Conservation (phyloP, 2,888 invertebrate species). For the Arenicola marina region DNA sequence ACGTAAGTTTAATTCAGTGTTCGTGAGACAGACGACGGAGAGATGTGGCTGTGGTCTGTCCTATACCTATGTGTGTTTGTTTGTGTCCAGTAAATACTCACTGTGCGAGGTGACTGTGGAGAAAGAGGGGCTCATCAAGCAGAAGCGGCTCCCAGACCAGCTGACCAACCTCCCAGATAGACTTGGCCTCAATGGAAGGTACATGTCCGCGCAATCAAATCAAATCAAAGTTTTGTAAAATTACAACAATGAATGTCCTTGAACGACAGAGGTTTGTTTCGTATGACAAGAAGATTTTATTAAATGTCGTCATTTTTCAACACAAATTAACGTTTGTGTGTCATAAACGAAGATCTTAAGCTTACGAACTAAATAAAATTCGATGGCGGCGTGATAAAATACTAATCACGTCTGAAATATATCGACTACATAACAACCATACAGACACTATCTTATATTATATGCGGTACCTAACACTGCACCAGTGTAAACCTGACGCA, state of each 20-base stretch:
- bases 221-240: background rate
- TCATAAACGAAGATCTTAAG: too few relatives aligned
- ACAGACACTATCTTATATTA: too few relatives aligned
- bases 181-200: constrained; percentile 74
- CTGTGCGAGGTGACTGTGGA: constrained; percentile 94
- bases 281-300: too few relatives aligned
- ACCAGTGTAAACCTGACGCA: background rate
- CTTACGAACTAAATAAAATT: too few relatives aligned
- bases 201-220: constrained; percentile 3
- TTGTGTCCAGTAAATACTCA: constrained; percentile 76
- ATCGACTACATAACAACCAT: too few relatives aligned
- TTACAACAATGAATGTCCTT: too few relatives aligned
- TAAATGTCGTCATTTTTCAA: too few relatives aligned
- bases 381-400: too few relatives aligned
- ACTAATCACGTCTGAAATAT: too few relatives aligned
- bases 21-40: background rate
- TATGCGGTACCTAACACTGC: background rate
- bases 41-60: background rate
- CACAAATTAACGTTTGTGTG: too few relatives aligned
- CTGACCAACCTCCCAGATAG: constrained; percentile 94
- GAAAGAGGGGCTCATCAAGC: constrained; percentile 91
- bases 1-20: too few relatives aligned
- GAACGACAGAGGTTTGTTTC: too few relatives aligned
- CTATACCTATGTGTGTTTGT: background rate
- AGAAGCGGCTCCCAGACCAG: constrained; percentile 90